These are phyloP conservation scores for Monopis laevigella DNA, from an alignment of 2,888 invertebrate species.

Conservation along the genomic window DNA sequence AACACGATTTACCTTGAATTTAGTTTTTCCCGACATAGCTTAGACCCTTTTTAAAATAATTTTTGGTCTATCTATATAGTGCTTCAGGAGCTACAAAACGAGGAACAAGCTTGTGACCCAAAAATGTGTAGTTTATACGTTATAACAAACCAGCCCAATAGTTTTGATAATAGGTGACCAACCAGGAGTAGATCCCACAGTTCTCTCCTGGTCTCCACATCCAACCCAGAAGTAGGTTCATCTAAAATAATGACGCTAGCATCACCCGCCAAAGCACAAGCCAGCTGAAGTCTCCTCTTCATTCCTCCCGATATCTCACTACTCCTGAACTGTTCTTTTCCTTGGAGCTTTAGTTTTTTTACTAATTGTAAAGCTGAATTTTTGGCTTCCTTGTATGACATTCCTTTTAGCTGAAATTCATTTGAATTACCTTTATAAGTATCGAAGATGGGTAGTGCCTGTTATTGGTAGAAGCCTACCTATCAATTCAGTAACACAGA, in stretches of 20 bases:
- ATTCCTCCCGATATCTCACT: constrained; percentile 85
- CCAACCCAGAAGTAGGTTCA: constrained; percentile 89
- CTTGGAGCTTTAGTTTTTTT: constrained; percentile 26
- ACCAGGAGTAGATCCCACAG: constrained; percentile 82
- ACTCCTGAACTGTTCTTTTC: constrained; percentile 71
- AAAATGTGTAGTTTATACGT: no score
- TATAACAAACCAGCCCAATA: not conserved
- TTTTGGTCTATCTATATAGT: no score
- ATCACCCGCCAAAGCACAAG: constrained; percentile 84
- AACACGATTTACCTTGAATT: not conserved
- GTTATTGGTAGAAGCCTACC: no score
- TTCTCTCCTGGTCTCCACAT: constrained; percentile 82
- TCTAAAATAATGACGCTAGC: constrained; percentile 74
- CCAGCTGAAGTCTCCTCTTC: constrained; percentile 85
- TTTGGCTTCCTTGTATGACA: constrained; percentile 21
- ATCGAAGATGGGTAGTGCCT: no score
- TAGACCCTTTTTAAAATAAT: no score
- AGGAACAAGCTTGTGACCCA: no score
- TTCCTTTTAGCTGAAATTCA: constrained; percentile 45
- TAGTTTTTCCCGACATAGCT: not conserved
- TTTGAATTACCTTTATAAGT: no score
- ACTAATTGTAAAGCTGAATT: constrained; percentile 24
- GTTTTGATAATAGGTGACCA: constrained; percentile 23
- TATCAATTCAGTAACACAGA: no score
- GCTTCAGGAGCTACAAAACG: no score